Base-by-base conservation (phyloP, 2,888 invertebrate genomes). In the Hemicrepidius hirtus region DNA sequence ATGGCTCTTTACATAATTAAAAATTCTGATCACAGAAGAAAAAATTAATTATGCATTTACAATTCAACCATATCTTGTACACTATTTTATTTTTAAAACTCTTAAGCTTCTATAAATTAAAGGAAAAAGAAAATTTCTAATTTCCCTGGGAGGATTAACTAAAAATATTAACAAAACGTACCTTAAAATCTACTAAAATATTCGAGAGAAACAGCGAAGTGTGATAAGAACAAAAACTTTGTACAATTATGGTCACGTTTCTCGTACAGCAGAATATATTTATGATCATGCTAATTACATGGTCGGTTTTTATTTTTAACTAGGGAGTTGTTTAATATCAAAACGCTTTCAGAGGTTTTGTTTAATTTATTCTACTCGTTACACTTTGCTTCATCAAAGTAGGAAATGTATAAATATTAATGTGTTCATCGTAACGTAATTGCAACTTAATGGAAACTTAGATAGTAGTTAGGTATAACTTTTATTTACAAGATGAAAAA, bases 161-260 rank as follows among this genome's bases (percentile, higher is more conserved):
- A 28, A 32, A 16, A 53, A 12, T 28, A 13, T 53, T 53, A 28
- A 32, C 13, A 53, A 53, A 53, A 53, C 13, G 53, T 32, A 53
- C 28, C 32, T n/a, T 53, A 24, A 20, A 53, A 24, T 28, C 53
- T 28, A 12, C 28, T 32, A 21, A 53, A 53, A 32, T 53, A 53
- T 53, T 53, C 53, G 13, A 12, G 13, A 12, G 53, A 24, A 49
- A 28, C 44, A 21, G 1, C 21, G 24, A 50, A 50, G 21, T 24
- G 50, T n/a, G 24, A 13, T 53, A 53, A 53, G 28, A 53, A 32
- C 53, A 53, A 53, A n/a, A 53, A 21, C 49, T 28, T 53, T n/a
- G 13, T 53, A 53, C 53, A n/a, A 13, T 32, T 28, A 53, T 16
- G 24, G 53, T 53, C 24, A 53, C 53, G 53, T 53, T 53, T 10